Evolutionary conservation across 2,113 vertebrate species (phyloP), one percentile per base, ranked within the genome.

Genomic region (Neolamprologus fasciatus): DNA sequence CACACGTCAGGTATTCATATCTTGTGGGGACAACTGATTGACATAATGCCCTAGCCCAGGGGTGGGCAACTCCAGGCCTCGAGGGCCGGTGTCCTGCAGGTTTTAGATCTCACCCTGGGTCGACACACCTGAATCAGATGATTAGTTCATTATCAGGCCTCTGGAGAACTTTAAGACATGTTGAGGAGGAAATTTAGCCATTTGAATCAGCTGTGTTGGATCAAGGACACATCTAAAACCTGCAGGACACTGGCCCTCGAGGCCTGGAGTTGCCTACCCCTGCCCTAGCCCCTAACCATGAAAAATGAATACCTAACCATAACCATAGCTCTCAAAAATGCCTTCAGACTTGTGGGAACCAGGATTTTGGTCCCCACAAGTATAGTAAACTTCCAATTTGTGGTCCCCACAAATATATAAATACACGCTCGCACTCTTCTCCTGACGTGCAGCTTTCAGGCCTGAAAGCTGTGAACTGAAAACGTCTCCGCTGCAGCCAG

Each of bases 91-190:
- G 12, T 13, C 40, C 40, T 42, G 40, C 40, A 42, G 40, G 12
- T 13, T 42, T 42, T 6, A 13, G 40, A 42, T 13, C 5, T 13
- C 40, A 13, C 40, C 40, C 40, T 42, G 40, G 5, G 12, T 42
- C 40, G 0, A 0, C 40, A 42, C 40, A 42, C 31, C 31, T 33
- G 31, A 7, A 40, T 40, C 37, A 40, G 0, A 40, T 40, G 37
- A 40, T 40, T 0, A 40, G 37, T 40, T 40, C 37, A 40, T 40
- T 40, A 0, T 10, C 37, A 40, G 10, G 10, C 1, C 0, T 40
- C 37, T 40, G 37, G 10, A 40, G 1, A 12, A 5, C 37, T 11
- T 11, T 1, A 40, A 1, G 10, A 12, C 37, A 40, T 40, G 37
- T 40, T 40, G 37, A 33, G 31, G 37, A 40, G 37, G 37, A 0